Percentiles rank a stretch among this genome's conserved stretches.
phyloP scores from a whole-genome alignment of 1,140 invertebrate genomes.

The Leptonema lineaticorne region DNA sequence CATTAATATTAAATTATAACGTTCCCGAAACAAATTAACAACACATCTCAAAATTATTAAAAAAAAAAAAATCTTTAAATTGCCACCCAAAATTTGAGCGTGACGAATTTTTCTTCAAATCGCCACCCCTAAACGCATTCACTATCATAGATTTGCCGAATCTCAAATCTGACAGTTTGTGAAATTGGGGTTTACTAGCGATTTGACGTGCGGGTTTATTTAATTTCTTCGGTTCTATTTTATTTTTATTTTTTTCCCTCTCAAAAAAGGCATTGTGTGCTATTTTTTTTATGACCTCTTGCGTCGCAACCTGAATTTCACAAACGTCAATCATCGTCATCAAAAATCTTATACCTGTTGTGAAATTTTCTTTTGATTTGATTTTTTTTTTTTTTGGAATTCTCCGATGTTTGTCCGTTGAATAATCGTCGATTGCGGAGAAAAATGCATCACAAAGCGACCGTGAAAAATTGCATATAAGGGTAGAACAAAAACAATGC shows the following conservation, averaged over 20 bases:
- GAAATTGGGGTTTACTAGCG: slow-evolving; percentile 25
- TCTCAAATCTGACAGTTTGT: slow-evolving; percentile 23
- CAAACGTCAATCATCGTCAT: slow-evolving; percentile 22
- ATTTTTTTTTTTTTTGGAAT: not conserved
- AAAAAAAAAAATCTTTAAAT: not conserved
- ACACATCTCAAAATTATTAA: no score
- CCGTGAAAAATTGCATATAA: not conserved
- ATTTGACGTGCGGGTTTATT: slow-evolving; percentile 6
- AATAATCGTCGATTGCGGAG: not conserved
- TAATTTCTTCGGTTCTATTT: not conserved
- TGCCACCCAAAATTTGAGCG: slow-evolving; percentile 9
- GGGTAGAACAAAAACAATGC: not conserved
- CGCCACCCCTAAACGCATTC: not conserved
- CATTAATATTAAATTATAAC: no score
- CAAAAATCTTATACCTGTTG: slow-evolving; percentile 16
- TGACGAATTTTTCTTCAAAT: slow-evolving; percentile 6
- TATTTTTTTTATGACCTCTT: not conserved
- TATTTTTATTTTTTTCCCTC: not conserved
- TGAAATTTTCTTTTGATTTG: not conserved
- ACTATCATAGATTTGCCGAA: not conserved
- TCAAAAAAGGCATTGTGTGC: not conserved
- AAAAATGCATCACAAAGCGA: not conserved
- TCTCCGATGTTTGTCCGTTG: not conserved
- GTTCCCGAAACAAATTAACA: no score
- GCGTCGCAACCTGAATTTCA: slow-evolving; percentile 5